Evolutionary conservation across 2,797 vertebrate genomes (phyloP).

Genomic region (Lagocephalus sceleratus): DNA sequence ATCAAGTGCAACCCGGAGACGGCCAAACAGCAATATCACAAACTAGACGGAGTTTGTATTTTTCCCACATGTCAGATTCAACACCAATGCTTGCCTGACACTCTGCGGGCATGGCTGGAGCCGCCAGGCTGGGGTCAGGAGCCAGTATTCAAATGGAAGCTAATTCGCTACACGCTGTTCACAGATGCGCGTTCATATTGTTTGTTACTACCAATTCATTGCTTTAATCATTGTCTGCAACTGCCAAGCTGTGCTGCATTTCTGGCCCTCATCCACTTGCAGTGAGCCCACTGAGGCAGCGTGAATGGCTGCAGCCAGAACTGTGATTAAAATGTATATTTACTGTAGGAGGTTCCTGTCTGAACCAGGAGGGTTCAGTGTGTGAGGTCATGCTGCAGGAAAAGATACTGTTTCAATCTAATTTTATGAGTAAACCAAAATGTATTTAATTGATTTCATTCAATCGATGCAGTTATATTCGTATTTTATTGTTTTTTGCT

Average conservation of each 20-base stretch:
- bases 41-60: conserved; percentile 63
- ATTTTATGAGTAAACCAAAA: no score
- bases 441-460: no score
- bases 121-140: conserved; percentile 42
- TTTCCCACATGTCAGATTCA: conserved; percentile 69
- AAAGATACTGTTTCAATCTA: no score
- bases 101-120: conserved; percentile 43
- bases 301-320: not conserved
- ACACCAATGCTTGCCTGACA: conserved; percentile 53
- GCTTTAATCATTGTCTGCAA: conserved; percentile 55
- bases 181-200: conserved; percentile 64
- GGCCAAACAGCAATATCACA: conserved; percentile 60
- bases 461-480: no score
- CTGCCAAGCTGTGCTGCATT: conserved; percentile 37
- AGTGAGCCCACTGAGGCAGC: conserved; percentile 3
- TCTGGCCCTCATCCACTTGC: conserved; percentile 27
- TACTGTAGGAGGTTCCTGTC: no score
- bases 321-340: no score
- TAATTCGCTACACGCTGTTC: conserved; percentile 48
- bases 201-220: conserved; percentile 57
- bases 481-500: no score
- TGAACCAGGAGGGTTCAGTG: no score
- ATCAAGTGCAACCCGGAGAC: conserved; percentile 25
- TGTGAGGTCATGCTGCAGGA: no score
- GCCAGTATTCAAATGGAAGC: conserved; percentile 61